Percentiles rank a stretch among this genome's conserved stretches.
phyloP scores from a whole-genome alignment of 2,888 invertebrate species.

The Eustalomyia histrio region DNA sequence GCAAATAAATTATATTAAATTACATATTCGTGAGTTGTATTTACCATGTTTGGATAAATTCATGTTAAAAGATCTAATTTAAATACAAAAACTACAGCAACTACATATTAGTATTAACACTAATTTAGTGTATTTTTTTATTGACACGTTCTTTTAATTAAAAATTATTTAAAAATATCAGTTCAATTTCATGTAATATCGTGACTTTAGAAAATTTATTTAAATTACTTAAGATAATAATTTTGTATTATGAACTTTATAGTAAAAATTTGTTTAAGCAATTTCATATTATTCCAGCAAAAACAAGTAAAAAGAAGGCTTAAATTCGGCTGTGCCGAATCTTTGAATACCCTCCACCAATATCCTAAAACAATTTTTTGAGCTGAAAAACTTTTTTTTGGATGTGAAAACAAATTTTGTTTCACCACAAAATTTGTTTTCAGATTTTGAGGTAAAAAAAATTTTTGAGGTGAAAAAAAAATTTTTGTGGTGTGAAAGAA shows the following conservation, averaged over 20 bases:
- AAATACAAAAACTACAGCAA: constrained; percentile 12
- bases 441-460: too few relatives aligned
- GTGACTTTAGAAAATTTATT: neutral
- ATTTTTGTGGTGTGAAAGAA: too few relatives aligned
- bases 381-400: too few relatives aligned
- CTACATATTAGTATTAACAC: constrained; percentile 10
- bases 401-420: too few relatives aligned
- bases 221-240: neutral
- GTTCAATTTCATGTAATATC: neutral
- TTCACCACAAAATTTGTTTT: too few relatives aligned
- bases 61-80: constrained; percentile 3
- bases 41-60: constrained; percentile 17
- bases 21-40: constrained; percentile 54
- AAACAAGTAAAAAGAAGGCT: too few relatives aligned
- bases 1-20: constrained; percentile 52
- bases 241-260: neutral
- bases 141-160: constrained; percentile 16
- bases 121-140: neutral
- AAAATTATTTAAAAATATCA: constrained; percentile 3
- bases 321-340: too few relatives aligned
- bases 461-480: too few relatives aligned
- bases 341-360: too few relatives aligned
- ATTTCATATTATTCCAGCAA: too few relatives aligned
- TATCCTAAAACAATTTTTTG: too few relatives aligned
- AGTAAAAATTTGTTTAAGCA: too few relatives aligned